Percentiles rank a stretch among this genome's conserved stretches.
phyloP scores from a whole-genome alignment of 2,888 invertebrate genomes.

The Aphelenchoides bicaudatus region DNA sequence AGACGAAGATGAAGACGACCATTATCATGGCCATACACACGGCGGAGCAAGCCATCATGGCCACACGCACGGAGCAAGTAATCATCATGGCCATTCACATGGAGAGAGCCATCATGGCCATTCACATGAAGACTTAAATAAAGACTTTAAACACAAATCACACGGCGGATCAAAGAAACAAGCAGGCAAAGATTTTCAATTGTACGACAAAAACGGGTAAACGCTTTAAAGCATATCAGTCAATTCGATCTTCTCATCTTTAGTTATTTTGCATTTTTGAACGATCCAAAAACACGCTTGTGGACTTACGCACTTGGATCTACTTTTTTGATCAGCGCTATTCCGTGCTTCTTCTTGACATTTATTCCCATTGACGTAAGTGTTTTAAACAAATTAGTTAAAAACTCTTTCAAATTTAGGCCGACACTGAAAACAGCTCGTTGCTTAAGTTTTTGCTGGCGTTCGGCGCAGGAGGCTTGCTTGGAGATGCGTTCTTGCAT shows the following conservation, averaged over 20 bases:
- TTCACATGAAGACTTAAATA: conserved; percentile 23
- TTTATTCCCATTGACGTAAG: conserved; percentile 78
- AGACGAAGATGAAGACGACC: conserved; percentile 28
- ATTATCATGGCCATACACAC: conserved; percentile 29
- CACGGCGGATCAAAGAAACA: neutral
- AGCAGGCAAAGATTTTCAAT: too few relatives aligned
- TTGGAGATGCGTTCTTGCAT: conserved; percentile 97
- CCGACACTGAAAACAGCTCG: conserved; percentile 46
- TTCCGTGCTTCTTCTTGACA: conserved; percentile 86
- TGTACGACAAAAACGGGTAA: conserved; percentile 28
- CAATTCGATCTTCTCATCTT: conserved; percentile 11
- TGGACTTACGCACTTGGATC: conserved; percentile 65
- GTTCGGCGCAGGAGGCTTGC: conserved; percentile 84
- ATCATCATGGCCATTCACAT: conserved; percentile 18
- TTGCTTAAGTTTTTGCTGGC: conserved; percentile 68
- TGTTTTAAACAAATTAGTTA: neutral
- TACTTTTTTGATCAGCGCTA: conserved; percentile 86
- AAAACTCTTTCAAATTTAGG: conserved; percentile 31
- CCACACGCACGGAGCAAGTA: conserved; percentile 61
- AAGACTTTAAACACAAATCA: conserved; percentile 7
- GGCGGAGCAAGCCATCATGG: conserved; percentile 17
- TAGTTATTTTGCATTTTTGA: conserved; percentile 50
- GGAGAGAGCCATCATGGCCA: conserved; percentile 38
- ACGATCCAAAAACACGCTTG: conserved; percentile 49
- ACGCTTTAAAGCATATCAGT: too few relatives aligned